phyloP scores from a whole-genome alignment of 1,140 invertebrate genomes.

The Pinna nobilis region DNA sequence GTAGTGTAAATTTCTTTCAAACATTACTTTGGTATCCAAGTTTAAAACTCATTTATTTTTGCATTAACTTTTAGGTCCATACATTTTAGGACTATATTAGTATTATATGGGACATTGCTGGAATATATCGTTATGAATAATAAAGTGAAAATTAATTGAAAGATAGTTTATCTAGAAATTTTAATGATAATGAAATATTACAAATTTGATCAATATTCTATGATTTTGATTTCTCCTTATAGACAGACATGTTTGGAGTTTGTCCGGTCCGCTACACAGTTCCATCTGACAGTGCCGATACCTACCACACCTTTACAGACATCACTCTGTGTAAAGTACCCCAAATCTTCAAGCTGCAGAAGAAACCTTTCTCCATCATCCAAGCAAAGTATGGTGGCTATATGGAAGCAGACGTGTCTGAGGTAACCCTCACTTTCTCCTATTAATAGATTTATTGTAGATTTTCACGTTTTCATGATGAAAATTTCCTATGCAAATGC shows the following conservation, averaged over 20 bases:
- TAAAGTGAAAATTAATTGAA: too few species aligned
- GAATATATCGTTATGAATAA: too few species aligned
- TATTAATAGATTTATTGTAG: background rate
- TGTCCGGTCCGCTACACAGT: conserved; percentile 15
- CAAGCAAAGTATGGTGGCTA: conserved; percentile 35
- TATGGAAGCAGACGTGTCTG: conserved; percentile 5
- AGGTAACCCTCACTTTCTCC: conserved; percentile 14
- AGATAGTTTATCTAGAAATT: too few species aligned
- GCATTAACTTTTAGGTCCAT: too few species aligned
- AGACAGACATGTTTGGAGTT: conserved; percentile 30
- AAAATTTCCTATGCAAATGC: too few species aligned
- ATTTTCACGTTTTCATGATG: background rate
- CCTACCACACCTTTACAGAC: conserved; percentile 11
- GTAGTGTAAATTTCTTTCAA: too few species aligned
- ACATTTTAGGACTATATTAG: too few species aligned
- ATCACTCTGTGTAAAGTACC: conserved; percentile 29
- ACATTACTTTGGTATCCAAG: too few species aligned
- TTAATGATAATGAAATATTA: too few species aligned
- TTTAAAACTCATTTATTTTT: too few species aligned
- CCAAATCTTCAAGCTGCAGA: conserved; percentile 29
- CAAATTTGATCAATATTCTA: background rate
- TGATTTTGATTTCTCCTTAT: background rate
- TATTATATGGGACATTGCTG: too few species aligned
- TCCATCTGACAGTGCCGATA: background rate
- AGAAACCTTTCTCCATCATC: conserved; percentile 30